Evolutionary conservation across 2,888 invertebrate genomes (phyloP).

Genomic region (Odontothrips loti): DNA sequence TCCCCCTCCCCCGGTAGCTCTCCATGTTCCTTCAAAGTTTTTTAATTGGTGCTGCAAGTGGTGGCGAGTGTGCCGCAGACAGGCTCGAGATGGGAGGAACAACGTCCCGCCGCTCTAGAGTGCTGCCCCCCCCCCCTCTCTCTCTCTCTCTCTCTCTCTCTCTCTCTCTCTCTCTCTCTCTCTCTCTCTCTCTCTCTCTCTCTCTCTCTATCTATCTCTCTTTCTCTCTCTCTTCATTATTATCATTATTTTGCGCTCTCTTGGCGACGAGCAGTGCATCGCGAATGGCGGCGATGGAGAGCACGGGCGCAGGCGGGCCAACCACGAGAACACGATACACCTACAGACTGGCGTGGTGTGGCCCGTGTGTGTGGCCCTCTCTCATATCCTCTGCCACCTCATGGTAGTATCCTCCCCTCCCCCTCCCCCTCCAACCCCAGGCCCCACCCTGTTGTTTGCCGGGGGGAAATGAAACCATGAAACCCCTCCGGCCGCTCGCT

Average conservation of each 20-base stretch:
- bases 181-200: neutral
- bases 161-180: neutral
- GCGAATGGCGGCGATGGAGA: too few species aligned
- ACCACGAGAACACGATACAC: too few species aligned
- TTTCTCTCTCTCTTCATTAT: neutral
- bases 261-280: neutral
- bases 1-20: neutral
- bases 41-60: slow-evolving; percentile 11
- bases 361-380: too few species aligned
- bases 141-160: neutral
- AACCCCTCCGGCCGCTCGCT: too few species aligned
- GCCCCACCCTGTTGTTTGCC: too few species aligned
- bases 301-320: too few species aligned
- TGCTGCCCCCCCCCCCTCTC: neutral
- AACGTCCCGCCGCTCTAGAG: neutral
- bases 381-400: too few species aligned
- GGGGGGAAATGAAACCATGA: too few species aligned
- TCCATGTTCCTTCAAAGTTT: neutral
- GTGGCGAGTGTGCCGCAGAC: neutral
- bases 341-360: too few species aligned
- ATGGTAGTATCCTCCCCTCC: too few species aligned
- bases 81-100: neutral
- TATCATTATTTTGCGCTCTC: neutral
- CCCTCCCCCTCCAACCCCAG: too few species aligned
- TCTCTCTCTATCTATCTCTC: neutral